phyloP scores from a whole-genome alignment of 2,888 invertebrate species.

The Carterocephalus palaemon region DNA sequence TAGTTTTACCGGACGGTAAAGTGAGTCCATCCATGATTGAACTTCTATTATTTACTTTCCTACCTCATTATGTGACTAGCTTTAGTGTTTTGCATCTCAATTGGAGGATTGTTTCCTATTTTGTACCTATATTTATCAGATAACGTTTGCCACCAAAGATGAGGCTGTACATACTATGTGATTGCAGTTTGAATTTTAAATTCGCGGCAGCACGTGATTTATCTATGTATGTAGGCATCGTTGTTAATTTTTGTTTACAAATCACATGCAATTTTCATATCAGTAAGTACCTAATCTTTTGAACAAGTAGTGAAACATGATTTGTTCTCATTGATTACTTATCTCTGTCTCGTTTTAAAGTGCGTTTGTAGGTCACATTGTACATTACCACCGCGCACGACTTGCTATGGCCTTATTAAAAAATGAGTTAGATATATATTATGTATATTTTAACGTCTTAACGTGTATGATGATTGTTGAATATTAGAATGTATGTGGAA shows the following conservation, averaged over 20 bases:
- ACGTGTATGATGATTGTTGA: slow-evolving; percentile 65
- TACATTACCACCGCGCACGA: slow-evolving; percentile 46
- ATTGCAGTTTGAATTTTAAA: slow-evolving; percentile 40
- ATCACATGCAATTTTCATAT: slow-evolving; percentile 54
- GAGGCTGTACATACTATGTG: slow-evolving; percentile 56
- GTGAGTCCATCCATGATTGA: slow-evolving; percentile 50
- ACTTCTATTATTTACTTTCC: slow-evolving; percentile 61
- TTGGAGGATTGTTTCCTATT: slow-evolving; percentile 40
- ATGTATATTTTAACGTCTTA: slow-evolving; percentile 41
- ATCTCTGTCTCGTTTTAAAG: slow-evolving; percentile 50
- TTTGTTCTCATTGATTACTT: slow-evolving; percentile 48
- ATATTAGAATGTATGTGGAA: slow-evolving; percentile 55
- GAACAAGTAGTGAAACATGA: slow-evolving; percentile 53
- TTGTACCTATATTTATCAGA: slow-evolving; percentile 45
- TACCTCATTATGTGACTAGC: slow-evolving; percentile 73
- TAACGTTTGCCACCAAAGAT: slow-evolving; percentile 68
- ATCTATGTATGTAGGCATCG: slow-evolving; percentile 22
- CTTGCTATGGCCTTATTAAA: slow-evolving; percentile 68
- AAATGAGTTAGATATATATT: slow-evolving; percentile 46
- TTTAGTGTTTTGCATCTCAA: slow-evolving; percentile 51
- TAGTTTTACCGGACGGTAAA: slow-evolving; percentile 23
- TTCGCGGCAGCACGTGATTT: slow-evolving; percentile 31
- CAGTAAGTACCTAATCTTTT: slow-evolving; percentile 54
- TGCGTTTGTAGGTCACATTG: slow-evolving; percentile 43
- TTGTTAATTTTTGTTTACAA: slow-evolving; percentile 31